phyloP scores from a whole-genome alignment of 2,113 vertebrate species.

The Theristicus caerulescens region DNA sequence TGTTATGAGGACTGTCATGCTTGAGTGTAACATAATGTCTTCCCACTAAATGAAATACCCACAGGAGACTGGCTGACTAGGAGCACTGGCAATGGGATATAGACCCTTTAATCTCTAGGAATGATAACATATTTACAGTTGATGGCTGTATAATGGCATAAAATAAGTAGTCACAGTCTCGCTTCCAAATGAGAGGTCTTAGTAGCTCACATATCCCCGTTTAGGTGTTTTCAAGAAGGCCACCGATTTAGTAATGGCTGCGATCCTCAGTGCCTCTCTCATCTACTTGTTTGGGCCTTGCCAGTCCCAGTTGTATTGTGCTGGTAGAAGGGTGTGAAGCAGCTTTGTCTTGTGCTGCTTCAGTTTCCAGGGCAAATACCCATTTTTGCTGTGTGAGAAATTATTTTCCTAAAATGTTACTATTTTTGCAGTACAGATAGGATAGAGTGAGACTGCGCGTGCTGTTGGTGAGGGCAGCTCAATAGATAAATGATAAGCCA shows the following conservation, averaged over 20 bases:
- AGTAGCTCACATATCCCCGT: not conserved
- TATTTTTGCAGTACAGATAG: not conserved
- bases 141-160: not conserved
- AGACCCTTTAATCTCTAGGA: conserved; percentile 13
- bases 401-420: not conserved
- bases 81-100: not conserved
- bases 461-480: not conserved
- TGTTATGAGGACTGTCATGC: not conserved
- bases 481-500: not conserved
- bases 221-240: not conserved
- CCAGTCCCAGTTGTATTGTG: not conserved
- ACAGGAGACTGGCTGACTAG: not conserved
- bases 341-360: not conserved
- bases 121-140: not conserved
- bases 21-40: conserved; percentile 1
- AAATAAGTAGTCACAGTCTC: not conserved
- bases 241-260: not conserved
- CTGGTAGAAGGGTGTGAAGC: not conserved
- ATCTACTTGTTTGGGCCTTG: not conserved
- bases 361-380: not conserved
- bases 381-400: not conserved
- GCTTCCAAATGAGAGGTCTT: not conserved
- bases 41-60: conserved; percentile 10
- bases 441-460: not conserved
- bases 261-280: not conserved